Base-by-base conservation (phyloP, 2,888 invertebrate species). In the Drosophila histrio region DNA sequence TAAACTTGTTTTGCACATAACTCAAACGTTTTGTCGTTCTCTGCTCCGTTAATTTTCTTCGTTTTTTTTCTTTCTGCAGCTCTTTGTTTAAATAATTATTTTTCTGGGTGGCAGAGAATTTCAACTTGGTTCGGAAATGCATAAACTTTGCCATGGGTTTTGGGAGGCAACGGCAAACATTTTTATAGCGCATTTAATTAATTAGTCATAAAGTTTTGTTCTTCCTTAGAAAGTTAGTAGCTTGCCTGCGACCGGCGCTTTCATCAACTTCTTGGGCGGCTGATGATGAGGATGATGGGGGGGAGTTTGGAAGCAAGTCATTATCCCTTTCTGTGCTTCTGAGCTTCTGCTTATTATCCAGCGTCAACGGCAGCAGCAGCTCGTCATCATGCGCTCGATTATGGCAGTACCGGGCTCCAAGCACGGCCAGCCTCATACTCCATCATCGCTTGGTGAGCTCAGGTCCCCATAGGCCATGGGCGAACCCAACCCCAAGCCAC, bases 141-240 rank as follows among this genome's bases (percentile, higher is more conserved):
- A 77, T 71, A 81, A 80, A 82, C 70, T 84, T 83, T 72, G 22
- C 36, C 63, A 38, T 21, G 17, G 41, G 28, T 9, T 34, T n/a
- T n/a, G n/a, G 38, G 22, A 11, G 41, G 44, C 38, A 56, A 44
- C 57, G 54, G 64, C 76, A 71, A 80, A 72, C 44, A 79, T 83
- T 85, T 84, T 85, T 82, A 85, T 74, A 82, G 86, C 80, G 82
- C 79, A 84, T 85, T 86, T 85, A 85, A 85, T 85, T 85, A 85
- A 85, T 85, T 85, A 85, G 86, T 86, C 85, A 84, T 80, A 86
- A 85, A 85, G 82, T 86, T 86, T 83, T 67, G 65, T 77, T 77
- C 74, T 66, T 79, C 41, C 57, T 46, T 21, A 49, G 63, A 69
- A 77, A 81, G 75, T 76, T 79, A 58, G 63, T 39, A 49, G 72